Evolutionary conservation across 2,888 invertebrate species (phyloP).

Genomic region (Chloromyia formosa): DNA sequence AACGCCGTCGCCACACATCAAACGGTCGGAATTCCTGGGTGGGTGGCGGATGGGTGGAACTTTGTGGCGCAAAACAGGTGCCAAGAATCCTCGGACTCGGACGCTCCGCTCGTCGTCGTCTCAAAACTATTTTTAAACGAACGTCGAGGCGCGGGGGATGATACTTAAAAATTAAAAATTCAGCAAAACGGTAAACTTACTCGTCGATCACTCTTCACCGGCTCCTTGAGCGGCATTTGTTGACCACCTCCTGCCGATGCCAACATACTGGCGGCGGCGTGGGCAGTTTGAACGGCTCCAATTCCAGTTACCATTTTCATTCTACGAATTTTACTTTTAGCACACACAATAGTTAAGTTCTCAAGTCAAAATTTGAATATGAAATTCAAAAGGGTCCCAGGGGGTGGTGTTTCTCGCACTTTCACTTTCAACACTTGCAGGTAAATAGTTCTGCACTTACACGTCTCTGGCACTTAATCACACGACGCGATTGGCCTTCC

Average conservation of each 20-base stretch:
- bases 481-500: background rate
- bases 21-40: too few relatives aligned
- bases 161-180: too few relatives aligned
- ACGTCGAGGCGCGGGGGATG: too few relatives aligned
- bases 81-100: too few relatives aligned
- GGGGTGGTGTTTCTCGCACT: background rate
- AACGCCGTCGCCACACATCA: too few relatives aligned
- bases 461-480: background rate
- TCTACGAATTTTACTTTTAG: too few relatives aligned
- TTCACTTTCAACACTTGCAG: background rate
- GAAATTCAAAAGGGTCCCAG: background rate
- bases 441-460: background rate
- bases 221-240: conserved; percentile 55
- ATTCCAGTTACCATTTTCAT: conserved; percentile 63
- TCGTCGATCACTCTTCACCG: conserved; percentile 63
- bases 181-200: conserved; percentile 56
- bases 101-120: too few relatives aligned
- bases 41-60: too few relatives aligned
- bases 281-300: conserved; percentile 58
- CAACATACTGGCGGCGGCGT: conserved; percentile 57
- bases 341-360: background rate
- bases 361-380: background rate
- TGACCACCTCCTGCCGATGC: conserved; percentile 45
- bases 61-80: too few relatives aligned
- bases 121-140: too few relatives aligned